Base-by-base conservation (phyloP, 1,140 invertebrate species). In the Liolophura sinensis region DNA sequence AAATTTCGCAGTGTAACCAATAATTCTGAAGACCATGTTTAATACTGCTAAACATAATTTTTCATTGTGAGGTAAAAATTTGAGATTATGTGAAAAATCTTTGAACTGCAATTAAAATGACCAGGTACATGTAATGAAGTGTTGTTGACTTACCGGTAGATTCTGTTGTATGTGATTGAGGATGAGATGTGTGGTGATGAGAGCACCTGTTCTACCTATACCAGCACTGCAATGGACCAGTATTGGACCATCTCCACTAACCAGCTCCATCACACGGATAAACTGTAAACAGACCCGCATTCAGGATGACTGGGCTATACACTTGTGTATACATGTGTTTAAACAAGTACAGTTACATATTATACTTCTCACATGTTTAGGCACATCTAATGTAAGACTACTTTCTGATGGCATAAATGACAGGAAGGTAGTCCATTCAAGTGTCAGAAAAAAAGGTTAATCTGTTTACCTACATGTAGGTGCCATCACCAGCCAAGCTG, bases 111-210 rank as follows among this genome's bases (percentile, higher is more conserved):
- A 63, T 27, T 14, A 27, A 63, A 6, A 16, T 63, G 31, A 25
- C 52, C 24, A 57, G 24, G 55, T 25, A 11, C 6, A 7, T 49
- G 25, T 4, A 25, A 20, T 4, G 50, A 54, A 52, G 16, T 48
- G 5, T 31, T 22, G 1, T n/a, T 31, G 24, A 62, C 60, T 59
- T 68, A 82, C 80, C 72, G 75, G 64, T 18, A 74, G 54, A 16
- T 71, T 70, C 24, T 64, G 67, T 60, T 79, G 76, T 49, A 84
- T 77, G 52, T 95, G 87, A 77, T 98, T 95, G 62, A 99, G 85
- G 93, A 98, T 98, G 0, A 95, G 94, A 81, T 99, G 97, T 69
- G 99, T 97, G 0, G 98, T 96, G 70, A 99, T 97, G 81, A 98
- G 98, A 7, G 77, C 74, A 16, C 96, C 97, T 15, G 97, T 99